phyloP scores from a whole-genome alignment of 2,888 invertebrate genomes.

The Dicyrtoma fusca region DNA sequence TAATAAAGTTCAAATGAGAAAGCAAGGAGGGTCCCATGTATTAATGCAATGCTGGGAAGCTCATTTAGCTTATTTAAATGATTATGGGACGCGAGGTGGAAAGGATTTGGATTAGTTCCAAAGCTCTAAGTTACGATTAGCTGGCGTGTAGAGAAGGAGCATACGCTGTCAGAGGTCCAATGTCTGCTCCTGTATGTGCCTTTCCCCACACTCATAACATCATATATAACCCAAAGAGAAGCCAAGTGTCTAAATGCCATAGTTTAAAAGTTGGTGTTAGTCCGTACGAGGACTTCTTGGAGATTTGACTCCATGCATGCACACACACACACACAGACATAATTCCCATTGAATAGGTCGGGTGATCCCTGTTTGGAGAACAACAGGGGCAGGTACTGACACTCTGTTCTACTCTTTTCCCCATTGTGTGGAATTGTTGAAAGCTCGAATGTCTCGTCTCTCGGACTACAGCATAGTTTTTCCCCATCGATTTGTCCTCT shows the following conservation, averaged over 20 bases:
- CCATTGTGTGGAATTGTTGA: no score
- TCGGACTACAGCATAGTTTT: slow-evolving; percentile 3
- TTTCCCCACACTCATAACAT: no score
- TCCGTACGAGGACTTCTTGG: no score
- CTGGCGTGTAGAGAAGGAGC: no score
- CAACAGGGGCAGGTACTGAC: background rate
- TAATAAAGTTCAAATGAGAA: background rate
- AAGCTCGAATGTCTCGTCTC: background rate
- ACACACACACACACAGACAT: background rate
- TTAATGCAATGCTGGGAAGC: background rate
- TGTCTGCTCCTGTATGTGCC: no score
- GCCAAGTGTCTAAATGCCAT: no score
- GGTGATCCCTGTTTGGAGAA: background rate
- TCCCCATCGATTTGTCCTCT: slow-evolving; percentile 24
- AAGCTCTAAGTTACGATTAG: background rate
- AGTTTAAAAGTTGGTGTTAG: no score
- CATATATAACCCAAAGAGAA: no score
- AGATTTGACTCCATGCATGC: background rate
- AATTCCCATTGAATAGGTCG: slow-evolving; percentile 20
- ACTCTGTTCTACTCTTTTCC: background rate
- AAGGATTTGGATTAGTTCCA: slow-evolving; percentile 27
- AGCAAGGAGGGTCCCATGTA: background rate
- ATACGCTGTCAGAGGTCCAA: no score
- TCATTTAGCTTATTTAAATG: slow-evolving; percentile 27
- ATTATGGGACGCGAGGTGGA: slow-evolving; percentile 24